phyloP scores from a whole-genome alignment of 2,888 invertebrate species.

The Gordius sp. region DNA sequence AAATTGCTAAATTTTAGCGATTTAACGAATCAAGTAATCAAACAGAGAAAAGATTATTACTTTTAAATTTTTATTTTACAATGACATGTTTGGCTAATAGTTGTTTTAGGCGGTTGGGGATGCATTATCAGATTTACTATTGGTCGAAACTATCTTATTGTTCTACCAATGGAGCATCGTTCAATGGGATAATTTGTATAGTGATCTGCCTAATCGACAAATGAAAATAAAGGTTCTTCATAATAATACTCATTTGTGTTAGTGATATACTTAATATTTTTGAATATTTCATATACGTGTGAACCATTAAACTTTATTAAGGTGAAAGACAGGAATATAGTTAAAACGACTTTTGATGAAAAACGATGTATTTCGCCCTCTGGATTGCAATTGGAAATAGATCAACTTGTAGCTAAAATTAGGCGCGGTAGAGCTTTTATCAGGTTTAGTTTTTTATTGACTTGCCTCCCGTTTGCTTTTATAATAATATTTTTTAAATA shows the following conservation, averaged over 20 bases:
- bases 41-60: no score
- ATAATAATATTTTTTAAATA: no score
- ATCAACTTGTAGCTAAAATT: slow-evolving; percentile 40
- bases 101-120: slow-evolving; percentile 50
- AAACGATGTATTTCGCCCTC: slow-evolving; percentile 48
- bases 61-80: no score
- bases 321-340: slow-evolving; percentile 48
- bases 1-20: background rate
- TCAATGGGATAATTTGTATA: slow-evolving; percentile 55
- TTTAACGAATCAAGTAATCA: no score
- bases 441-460: background rate
- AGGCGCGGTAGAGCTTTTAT: background rate
- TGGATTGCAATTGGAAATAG: slow-evolving; percentile 53
- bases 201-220: slow-evolving; percentile 58
- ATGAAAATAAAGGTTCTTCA: slow-evolving; percentile 55
- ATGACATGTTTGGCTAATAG: no score
- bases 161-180: slow-evolving; percentile 48
- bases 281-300: background rate
- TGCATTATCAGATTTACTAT: slow-evolving; percentile 72
- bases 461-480: no score
- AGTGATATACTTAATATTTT: background rate
- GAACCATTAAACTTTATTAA: slow-evolving; percentile 17
- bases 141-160: slow-evolving; percentile 66
- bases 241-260: slow-evolving; percentile 9
- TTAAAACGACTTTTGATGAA: slow-evolving; percentile 64